Evolutionary conservation across 2,797 vertebrate species (phyloP).

Genomic region (Apodemus agrarius): DNA sequence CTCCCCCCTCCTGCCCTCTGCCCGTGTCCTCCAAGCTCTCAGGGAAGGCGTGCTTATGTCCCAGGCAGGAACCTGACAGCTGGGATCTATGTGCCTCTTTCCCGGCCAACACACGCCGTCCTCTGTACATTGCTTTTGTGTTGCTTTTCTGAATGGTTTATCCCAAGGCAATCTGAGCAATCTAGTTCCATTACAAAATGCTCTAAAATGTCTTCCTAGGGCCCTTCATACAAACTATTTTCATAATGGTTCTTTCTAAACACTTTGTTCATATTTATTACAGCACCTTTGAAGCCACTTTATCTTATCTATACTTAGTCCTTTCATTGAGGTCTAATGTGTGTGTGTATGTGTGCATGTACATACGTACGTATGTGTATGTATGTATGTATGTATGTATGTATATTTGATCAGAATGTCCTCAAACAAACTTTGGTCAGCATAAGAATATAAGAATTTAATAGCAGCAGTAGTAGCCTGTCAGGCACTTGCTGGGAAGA

Average conservation of each 20-base stretch:
- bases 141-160: constrained; percentile 30
- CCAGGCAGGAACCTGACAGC: background rate
- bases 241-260: background rate
- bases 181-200: background rate
- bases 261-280: background rate
- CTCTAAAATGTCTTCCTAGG: constrained; percentile 49
- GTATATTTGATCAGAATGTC: background rate
- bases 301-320: background rate
- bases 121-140: background rate
- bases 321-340: background rate
- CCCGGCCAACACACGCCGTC: background rate
- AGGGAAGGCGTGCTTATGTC: background rate
- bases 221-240: background rate
- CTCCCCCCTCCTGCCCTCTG: background rate
- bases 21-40: background rate
- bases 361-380: too few species aligned
- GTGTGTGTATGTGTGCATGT: background rate
- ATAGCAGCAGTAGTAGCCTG: background rate
- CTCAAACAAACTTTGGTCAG: background rate
- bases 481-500: background rate
- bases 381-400: too few species aligned
- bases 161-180: background rate
- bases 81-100: background rate
- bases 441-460: constrained; percentile 35
- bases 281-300: constrained; percentile 1